A percentile compares a stretch with the other conserved stretches of the same genome.
Evolutionary conservation across 2,888 invertebrate species (phyloP).

Genomic region (Mythimna pallens): DNA sequence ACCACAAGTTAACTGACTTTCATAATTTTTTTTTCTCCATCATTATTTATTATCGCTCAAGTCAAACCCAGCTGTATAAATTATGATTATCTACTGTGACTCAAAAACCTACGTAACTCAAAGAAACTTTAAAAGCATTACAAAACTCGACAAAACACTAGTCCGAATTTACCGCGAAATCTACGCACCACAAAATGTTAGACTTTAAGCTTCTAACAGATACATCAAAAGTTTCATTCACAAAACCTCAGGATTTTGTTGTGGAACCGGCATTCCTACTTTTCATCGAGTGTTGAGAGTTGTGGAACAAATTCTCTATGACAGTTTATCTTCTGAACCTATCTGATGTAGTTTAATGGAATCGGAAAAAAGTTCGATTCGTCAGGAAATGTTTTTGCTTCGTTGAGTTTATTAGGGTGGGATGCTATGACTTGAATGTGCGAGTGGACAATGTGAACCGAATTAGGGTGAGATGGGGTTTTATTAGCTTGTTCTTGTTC

Average conservation of each 20-base stretch:
- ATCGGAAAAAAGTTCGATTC: constrained; percentile 49
- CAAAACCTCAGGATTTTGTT: constrained; percentile 45
- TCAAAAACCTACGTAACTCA: background rate
- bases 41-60: background rate
- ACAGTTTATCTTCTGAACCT: constrained; percentile 58
- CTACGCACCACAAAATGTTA: constrained; percentile 36
- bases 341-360: constrained; percentile 55
- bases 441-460: background rate
- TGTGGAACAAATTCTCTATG: constrained; percentile 63
- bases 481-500: background rate
- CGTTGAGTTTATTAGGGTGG: constrained; percentile 42
- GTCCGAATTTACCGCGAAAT: constrained; percentile 32
- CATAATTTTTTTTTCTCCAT: background rate
- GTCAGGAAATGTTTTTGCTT: constrained; percentile 44
- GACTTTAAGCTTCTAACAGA: constrained; percentile 36
- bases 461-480: background rate
- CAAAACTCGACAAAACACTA: constrained; percentile 28
- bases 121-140: constrained; percentile 17
- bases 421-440: constrained; percentile 14
- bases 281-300: constrained; percentile 47
- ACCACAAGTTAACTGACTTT: background rate
- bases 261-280: constrained; percentile 23
- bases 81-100: background rate
- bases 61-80: background rate
- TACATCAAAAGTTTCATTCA: constrained; percentile 41